Conservation (phyloP, 2,797 vertebrate genomes). For the Lepus oiostolus region DNA sequence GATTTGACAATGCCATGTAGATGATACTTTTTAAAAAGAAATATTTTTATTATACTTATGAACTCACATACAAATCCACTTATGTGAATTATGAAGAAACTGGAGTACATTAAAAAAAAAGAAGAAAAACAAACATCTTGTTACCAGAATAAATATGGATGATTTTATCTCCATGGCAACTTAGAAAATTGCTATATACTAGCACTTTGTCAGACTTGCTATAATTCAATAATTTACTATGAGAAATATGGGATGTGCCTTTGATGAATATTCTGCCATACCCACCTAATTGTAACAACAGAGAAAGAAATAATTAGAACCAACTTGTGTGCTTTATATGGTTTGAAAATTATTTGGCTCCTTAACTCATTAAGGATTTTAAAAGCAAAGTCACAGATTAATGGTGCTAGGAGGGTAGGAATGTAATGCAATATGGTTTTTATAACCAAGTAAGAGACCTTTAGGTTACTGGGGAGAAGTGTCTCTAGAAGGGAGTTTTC, state of each 20-base stretch:
- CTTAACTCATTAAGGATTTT: too few species aligned
- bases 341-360: too few species aligned
- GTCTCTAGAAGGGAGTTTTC: too few species aligned
- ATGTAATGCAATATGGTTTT: too few species aligned
- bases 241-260: background rate
- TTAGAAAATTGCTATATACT: background rate
- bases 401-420: too few species aligned
- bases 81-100: background rate
- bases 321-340: too few species aligned
- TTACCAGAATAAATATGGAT: background rate
- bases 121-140: background rate
- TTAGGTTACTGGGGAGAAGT: too few species aligned
- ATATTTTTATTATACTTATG: background rate
- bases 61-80: background rate
- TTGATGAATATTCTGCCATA: background rate
- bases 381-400: too few species aligned
- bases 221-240: background rate
- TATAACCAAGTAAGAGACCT: too few species aligned
- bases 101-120: background rate
- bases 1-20: background rate
- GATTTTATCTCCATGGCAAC: background rate
- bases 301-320: background rate
- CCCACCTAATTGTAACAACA: background rate
- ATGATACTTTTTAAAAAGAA: background rate
- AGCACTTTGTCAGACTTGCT: background rate